Evolutionary conservation across 2,888 invertebrate species (phyloP).

Genomic region (Agonopterix alstromeriana): DNA sequence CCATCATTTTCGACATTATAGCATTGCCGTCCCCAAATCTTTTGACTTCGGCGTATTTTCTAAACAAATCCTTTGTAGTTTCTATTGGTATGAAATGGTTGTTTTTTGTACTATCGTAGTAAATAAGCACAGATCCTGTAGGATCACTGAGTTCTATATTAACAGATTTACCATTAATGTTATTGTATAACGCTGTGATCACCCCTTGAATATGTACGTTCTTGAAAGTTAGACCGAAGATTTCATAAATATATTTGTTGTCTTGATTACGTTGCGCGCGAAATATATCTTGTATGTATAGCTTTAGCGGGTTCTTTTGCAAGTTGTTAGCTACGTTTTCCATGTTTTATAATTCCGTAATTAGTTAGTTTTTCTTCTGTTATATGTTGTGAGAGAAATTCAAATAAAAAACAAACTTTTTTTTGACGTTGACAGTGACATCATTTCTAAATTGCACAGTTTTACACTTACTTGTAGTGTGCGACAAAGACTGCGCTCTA

Average conservation of each 20-base stretch:
- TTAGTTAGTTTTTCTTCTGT: too few species aligned
- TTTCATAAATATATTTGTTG: conserved; percentile 56
- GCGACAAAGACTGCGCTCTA: too few species aligned
- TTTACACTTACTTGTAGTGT: too few species aligned
- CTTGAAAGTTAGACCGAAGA: conserved; percentile 55
- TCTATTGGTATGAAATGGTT: conserved; percentile 29
- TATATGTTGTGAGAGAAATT: too few species aligned
- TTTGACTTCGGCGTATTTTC: conserved; percentile 34
- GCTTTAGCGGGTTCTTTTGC: conserved; percentile 48
- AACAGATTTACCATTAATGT: conserved; percentile 22
- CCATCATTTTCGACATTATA: conserved; percentile 47
- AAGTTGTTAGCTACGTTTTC: conserved; percentile 6
- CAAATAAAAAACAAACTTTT: too few species aligned
- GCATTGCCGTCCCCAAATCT: conserved; percentile 39
- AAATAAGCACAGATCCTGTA: conserved; percentile 55
- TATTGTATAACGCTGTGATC: conserved; percentile 50
- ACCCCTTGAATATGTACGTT: conserved; percentile 63
- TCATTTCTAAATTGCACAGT: too few species aligned
- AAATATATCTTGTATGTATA: conserved; percentile 63
- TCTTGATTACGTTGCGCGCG: conserved; percentile 44
- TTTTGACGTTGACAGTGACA: too few species aligned
- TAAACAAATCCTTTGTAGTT: conserved; percentile 34
- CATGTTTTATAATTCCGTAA: neutral
- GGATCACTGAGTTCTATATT: conserved; percentile 60
- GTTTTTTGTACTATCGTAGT: conserved; percentile 46